Evolutionary conservation across 2,113 vertebrate species (phyloP).

Genomic region (Steatornis caripensis): DNA sequence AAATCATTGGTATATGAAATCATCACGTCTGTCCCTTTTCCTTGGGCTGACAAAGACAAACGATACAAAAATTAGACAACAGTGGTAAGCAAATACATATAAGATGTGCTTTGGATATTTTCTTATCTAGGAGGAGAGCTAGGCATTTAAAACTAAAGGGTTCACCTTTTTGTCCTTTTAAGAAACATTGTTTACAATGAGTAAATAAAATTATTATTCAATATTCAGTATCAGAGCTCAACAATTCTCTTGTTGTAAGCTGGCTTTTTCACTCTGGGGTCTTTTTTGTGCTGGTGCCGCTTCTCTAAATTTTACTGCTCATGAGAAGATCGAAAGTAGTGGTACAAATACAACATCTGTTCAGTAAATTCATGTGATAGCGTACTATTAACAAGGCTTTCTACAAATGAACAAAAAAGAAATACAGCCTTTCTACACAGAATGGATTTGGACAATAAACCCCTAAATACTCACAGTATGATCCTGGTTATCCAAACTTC

Average conservation of each 20-base stretch:
- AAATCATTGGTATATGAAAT: neutral
- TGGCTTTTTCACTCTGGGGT: neutral
- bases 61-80: neutral
- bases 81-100: neutral
- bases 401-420: conserved; percentile 4
- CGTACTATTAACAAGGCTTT: neutral
- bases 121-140: neutral
- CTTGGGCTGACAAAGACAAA: neutral
- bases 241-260: neutral
- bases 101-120: neutral
- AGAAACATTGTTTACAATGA: neutral
- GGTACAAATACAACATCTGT: neutral
- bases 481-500: conserved; percentile 6
- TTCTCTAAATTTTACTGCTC: neutral
- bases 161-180: neutral
- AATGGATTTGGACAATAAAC: neutral
- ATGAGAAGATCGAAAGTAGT: neutral
- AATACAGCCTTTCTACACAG: neutral
- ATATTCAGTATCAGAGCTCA: neutral
- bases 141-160: neutral
- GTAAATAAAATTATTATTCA: neutral
- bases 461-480: neutral
- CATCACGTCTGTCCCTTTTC: neutral
- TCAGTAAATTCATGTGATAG: neutral
- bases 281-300: neutral